Base-by-base conservation (phyloP, 1,140 invertebrate genomes). In the Centruroides sculpturatus region DNA sequence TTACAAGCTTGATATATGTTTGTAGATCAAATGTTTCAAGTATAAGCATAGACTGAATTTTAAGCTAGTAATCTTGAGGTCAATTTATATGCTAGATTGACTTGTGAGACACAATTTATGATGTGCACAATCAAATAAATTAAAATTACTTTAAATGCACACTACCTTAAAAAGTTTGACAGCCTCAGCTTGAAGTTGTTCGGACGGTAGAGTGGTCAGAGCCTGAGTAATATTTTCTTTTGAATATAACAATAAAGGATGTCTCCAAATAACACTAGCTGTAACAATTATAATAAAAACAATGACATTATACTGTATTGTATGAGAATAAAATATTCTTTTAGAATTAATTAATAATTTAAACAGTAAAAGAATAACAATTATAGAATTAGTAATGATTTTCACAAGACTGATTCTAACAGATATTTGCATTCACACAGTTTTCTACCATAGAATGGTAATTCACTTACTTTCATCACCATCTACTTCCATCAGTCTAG, bases 401-500 rank as follows among this genome's bases (percentile, higher is more conserved):
- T 5, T 6, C 35, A 34, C 23, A 53, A 23, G 23, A 34, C 8
- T 53, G 23, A 23, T 8, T 53, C 5, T 53, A 53, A 5, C 51
- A 36, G 35, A 53, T 53, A 53, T 53, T 53, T 53, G 5, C 35
- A 53, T 34, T 53, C 51, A 41, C 41, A 41, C 41, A 41, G 41
- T 41, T 41, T 41, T 41, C 23, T 41, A 41, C 41, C 41, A 41
- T 41, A 41, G 41, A 41, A 41, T 41, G 41, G 41, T 41, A 53
- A 53, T 6, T 5, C 57, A 78, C 80, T 79, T 74, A 87, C 86
- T 89, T 23, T 88, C 83, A 79, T 95, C 91, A 7, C 91, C 92
- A 69, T 94, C 90, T 13, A 87, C 92, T 75, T 94, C 90, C 91
- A 96, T 95, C 9, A 96, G 76, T 75, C 91, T 92, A 70, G 94